phyloP scores from a whole-genome alignment of 2,888 invertebrate genomes.

The Eumacrocentrus americanus region DNA sequence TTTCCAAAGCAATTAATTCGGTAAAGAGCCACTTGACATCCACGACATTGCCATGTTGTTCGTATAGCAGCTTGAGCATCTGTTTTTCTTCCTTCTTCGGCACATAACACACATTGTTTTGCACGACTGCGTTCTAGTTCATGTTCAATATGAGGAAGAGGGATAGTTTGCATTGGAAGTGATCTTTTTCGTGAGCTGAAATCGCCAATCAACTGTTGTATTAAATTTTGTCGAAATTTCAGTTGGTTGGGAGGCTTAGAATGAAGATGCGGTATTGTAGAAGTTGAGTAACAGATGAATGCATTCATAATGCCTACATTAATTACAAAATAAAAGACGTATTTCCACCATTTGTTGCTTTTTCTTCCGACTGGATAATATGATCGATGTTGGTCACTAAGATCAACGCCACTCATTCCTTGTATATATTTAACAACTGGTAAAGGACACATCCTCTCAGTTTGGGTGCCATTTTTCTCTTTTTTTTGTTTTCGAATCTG shows the following conservation, averaged over 20 bases:
- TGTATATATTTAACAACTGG: too few species aligned
- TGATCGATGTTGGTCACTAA: too few species aligned
- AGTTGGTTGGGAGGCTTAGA: conserved; percentile 2
- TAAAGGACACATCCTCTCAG: background rate
- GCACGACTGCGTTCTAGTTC: background rate
- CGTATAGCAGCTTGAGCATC: background rate
- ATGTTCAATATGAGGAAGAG: background rate
- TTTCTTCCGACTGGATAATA: too few species aligned
- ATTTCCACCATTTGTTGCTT: conserved; percentile 31
- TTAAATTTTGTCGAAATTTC: conserved; percentile 16
- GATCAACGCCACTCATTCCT: too few species aligned
- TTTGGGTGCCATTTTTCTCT: conserved; percentile 8
- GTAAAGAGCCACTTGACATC: background rate
- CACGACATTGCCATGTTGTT: background rate
- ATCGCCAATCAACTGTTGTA: conserved; percentile 12
- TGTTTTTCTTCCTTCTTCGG: background rate
- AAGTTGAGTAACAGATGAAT: conserved; percentile 19
- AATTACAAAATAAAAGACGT: conserved; percentile 14
- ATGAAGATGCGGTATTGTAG: background rate
- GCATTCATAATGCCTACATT: conserved; percentile 26
- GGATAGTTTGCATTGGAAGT: background rate
- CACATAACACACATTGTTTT: background rate
- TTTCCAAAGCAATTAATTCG: background rate
- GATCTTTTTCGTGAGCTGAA: too few species aligned
- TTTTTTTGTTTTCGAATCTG: too few species aligned